These are phyloP conservation scores for Dendrocincla fuliginosa DNA, from an alignment of 2,797 vertebrate species.

Conservation along the genomic window DNA sequence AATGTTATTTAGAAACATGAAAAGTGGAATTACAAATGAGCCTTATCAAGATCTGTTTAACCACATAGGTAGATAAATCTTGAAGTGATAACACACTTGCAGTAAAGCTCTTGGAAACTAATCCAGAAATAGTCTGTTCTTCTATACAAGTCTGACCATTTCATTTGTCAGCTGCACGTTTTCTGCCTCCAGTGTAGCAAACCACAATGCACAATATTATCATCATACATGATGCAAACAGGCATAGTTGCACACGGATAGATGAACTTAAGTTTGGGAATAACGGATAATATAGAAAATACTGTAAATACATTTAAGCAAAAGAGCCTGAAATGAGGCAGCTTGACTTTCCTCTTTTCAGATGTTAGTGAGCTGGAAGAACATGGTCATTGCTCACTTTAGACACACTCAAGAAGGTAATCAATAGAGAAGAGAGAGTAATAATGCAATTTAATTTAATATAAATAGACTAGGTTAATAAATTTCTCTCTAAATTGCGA, in stretches of 20 bases:
- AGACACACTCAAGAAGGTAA: background rate
- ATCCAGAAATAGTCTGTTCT: background rate
- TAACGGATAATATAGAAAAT: background rate
- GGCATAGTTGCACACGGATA: background rate
- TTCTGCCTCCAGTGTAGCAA: background rate
- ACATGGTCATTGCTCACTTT: background rate
- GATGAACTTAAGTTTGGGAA: background rate
- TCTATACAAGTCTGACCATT: background rate
- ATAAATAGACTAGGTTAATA: conserved; percentile 1
- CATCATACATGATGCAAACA: background rate
- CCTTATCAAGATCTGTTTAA: background rate
- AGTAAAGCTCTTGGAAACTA: background rate
- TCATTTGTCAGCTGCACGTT: background rate
- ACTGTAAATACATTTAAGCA: background rate
- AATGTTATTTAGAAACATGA: background rate
- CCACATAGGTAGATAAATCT: background rate
- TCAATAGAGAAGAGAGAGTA: background rate
- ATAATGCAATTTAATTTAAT: conserved; percentile 25
- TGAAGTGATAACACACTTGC: background rate
- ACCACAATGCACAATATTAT: background rate
- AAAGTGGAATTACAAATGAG: background rate
- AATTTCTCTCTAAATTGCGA: background rate
- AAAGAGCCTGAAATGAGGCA: background rate
- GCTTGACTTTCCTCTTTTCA: background rate
- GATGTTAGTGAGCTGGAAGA: background rate